These are phyloP conservation scores for Lepus oiostolus DNA, from an alignment of 2,797 vertebrate genomes.

Conservation along the genomic window DNA sequence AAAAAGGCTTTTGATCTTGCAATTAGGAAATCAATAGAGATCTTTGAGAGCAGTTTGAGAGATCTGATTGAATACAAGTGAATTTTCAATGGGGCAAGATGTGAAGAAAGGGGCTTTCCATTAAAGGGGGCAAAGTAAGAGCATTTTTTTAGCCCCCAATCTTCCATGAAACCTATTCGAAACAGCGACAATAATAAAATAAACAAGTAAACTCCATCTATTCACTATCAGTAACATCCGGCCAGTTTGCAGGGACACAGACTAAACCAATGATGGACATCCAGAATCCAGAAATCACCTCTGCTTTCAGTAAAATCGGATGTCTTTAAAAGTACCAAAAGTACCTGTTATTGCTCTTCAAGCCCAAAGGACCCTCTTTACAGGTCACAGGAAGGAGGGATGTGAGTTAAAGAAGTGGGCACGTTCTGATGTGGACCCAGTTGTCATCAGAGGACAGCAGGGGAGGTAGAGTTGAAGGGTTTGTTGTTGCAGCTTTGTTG, in stretches of 20 bases:
- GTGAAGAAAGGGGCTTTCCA: background rate
- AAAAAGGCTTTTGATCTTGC: background rate
- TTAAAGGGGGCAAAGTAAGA: background rate
- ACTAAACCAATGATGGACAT: background rate
- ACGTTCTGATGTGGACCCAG: background rate
- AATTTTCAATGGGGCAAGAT: background rate
- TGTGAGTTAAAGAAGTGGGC: background rate
- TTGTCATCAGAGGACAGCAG: background rate
- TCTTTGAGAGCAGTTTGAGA: background rate
- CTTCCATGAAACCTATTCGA: background rate
- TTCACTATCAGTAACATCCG: background rate
- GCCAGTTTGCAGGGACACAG: background rate
- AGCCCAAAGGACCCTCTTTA: background rate
- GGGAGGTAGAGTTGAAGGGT: background rate
- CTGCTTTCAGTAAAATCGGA: background rate
- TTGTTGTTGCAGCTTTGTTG: no score
- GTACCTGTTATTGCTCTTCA: background rate
- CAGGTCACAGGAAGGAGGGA: background rate
- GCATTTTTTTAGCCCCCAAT: background rate
- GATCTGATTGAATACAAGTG: background rate
- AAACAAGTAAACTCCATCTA: background rate
- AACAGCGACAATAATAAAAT: background rate
- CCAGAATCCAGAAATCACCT: background rate
- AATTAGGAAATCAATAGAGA: background rate
- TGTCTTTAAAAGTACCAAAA: background rate